A percentile compares a stretch with the other conserved stretches of the same genome.
Evolutionary conservation across 2,888 invertebrate genomes (phyloP).

Genomic region (Drosophila histrio): DNA sequence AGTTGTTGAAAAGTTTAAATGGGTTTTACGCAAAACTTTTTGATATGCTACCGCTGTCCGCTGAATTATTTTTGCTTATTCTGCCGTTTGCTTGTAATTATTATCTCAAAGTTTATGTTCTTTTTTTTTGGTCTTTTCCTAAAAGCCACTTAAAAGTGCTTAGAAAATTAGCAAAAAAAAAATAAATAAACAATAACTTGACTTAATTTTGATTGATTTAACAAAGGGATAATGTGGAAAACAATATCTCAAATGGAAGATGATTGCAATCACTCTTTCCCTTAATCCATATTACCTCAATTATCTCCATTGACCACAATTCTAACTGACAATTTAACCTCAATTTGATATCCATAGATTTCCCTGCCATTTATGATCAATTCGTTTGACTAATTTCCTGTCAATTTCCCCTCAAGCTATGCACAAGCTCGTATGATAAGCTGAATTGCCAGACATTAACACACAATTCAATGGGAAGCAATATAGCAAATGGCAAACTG

Average conservation of each 20-base stretch:
- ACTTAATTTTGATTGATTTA: constrained; percentile 16
- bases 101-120: constrained; percentile 41
- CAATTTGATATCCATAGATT: background rate
- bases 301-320: background rate
- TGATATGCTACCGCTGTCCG: constrained; percentile 59
- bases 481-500: constrained; percentile 31
- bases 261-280: background rate
- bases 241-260: background rate
- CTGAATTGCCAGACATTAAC: constrained; percentile 42
- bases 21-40: constrained; percentile 74
- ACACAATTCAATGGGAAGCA: constrained; percentile 36
- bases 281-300: background rate
- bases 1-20: constrained; percentile 78
- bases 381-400: constrained; percentile 27
- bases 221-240: background rate
- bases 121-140: background rate
- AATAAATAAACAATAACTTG: background rate
- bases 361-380: background rate
- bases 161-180: background rate
- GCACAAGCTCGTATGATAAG: constrained; percentile 3
- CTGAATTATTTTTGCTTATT: constrained; percentile 42
- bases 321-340: background rate
- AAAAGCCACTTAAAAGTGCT: constrained; percentile 28
- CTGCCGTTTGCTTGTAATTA: constrained; percentile 42
- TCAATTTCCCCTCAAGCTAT: background rate